These are phyloP conservation scores for Acronicta psi DNA, from an alignment of 2,888 invertebrate genomes.

Conservation along the genomic window DNA sequence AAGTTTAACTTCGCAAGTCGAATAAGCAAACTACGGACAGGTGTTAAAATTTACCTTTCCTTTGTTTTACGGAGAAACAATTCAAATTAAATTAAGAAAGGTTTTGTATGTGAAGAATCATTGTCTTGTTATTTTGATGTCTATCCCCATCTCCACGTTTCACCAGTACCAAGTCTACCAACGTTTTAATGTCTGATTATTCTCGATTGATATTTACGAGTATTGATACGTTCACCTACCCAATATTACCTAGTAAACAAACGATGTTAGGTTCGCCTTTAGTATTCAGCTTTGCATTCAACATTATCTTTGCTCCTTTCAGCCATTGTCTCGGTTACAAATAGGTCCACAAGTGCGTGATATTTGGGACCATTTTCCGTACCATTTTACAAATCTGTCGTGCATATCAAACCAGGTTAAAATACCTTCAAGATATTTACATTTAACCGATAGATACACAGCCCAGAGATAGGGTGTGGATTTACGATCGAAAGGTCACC, in stretches of 20 bases:
- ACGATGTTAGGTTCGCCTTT: constrained; percentile 13
- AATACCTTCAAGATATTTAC: constrained; percentile 55
- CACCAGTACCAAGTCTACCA: too few relatives aligned
- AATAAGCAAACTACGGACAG: constrained; percentile 26
- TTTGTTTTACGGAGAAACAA: constrained; percentile 23
- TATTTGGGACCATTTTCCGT: constrained; percentile 45
- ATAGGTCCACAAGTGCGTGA: constrained; percentile 37
- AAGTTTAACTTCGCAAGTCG: constrained; percentile 41
- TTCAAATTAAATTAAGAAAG: background rate
- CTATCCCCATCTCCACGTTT: too few relatives aligned
- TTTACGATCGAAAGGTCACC: constrained; percentile 56
- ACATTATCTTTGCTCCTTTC: constrained; percentile 29
- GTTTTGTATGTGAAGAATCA: too few relatives aligned
- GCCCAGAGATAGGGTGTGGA: constrained; percentile 53
- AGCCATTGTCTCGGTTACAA: constrained; percentile 44
- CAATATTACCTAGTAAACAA: constrained; percentile 7
- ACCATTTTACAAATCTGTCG: constrained; percentile 54
- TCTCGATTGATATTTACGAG: background rate
- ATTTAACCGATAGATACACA: constrained; percentile 48
- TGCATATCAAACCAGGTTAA: constrained; percentile 50
- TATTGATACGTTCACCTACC: background rate
- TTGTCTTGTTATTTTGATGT: too few relatives aligned
- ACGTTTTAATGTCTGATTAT: background rate
- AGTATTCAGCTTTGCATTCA: constrained; percentile 22
- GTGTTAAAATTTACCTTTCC: constrained; percentile 21